phyloP scores from a whole-genome alignment of 2,888 invertebrate species.

The Phrixothrix hirtus region DNA sequence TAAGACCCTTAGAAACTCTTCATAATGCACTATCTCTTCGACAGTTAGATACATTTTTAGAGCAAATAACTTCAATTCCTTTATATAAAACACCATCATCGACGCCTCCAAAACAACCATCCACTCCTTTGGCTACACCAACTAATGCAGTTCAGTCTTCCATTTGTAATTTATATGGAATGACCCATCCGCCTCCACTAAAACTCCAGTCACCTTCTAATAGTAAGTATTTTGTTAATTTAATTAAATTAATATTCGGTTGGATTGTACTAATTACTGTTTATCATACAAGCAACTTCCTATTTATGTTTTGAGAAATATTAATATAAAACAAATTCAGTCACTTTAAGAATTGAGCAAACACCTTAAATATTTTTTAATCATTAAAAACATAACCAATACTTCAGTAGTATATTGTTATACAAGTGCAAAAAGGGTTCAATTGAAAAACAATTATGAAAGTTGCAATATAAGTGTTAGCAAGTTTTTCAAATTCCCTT shows the following conservation, averaged over 20 bases:
- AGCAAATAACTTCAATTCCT: conserved; percentile 78
- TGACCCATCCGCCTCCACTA: conserved; percentile 44
- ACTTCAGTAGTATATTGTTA: too few species aligned
- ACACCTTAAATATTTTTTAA: too few species aligned
- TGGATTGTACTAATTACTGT: too few species aligned
- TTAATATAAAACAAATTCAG: too few species aligned
- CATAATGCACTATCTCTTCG: conserved; percentile 94
- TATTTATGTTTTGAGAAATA: too few species aligned
- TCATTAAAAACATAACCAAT: too few species aligned
- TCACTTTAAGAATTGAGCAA: neutral
- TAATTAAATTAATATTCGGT: too few species aligned
- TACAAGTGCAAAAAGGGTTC: too few species aligned
- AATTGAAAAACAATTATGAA: too few species aligned
- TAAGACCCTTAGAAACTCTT: conserved; percentile 94
- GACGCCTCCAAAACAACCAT: conserved; percentile 69
- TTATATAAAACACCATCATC: conserved; percentile 74
- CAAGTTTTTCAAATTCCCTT: too few species aligned
- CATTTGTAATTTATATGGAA: conserved; percentile 2
- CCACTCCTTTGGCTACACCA: conserved; percentile 59
- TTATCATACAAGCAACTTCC: too few species aligned
- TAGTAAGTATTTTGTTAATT: conserved; percentile 60
- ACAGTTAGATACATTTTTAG: conserved; percentile 88
- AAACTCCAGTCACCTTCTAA: conserved; percentile 58
- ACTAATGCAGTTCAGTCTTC: conserved; percentile 34
- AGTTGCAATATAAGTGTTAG: too few species aligned